Conservation (phyloP, 2,113 vertebrate species). For the Scartelaos histophorus region DNA sequence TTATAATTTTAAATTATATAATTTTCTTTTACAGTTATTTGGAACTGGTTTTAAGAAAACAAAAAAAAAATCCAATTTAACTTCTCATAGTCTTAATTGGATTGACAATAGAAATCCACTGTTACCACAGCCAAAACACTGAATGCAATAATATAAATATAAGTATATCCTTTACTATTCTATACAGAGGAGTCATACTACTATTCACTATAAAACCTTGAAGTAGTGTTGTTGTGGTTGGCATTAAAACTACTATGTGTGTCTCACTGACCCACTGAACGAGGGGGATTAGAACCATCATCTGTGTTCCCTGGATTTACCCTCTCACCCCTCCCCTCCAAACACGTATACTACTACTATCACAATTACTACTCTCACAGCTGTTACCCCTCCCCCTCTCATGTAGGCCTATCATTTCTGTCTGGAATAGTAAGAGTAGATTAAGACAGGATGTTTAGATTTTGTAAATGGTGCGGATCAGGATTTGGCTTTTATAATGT, state of each 20-base stretch:
- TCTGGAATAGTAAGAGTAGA: not conserved
- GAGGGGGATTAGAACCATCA: conserved; percentile 68
- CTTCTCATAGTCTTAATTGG: no score
- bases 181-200: not conserved
- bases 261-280: conserved; percentile 71
- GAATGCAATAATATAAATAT: no score
- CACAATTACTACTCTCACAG: not conserved
- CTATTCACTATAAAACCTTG: not conserved
- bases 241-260: conserved; percentile 44
- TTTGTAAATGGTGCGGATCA: not conserved
- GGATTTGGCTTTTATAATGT: not conserved
- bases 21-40: no score
- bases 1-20: no score
- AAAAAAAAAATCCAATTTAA: no score
- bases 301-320: conserved; percentile 55
- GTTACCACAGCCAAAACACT: no score
- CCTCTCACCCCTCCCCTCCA: conserved; percentile 33
- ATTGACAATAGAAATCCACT: no score
- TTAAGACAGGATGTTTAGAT: not conserved
- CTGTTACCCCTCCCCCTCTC: not conserved
- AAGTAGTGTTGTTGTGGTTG: conserved; percentile 7
- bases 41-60: no score
- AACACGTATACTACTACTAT: conserved; percentile 22
- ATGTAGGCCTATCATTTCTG: not conserved
- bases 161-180: not conserved